phyloP scores from a whole-genome alignment of 2,888 invertebrate genomes.

The Drosophila merina region DNA sequence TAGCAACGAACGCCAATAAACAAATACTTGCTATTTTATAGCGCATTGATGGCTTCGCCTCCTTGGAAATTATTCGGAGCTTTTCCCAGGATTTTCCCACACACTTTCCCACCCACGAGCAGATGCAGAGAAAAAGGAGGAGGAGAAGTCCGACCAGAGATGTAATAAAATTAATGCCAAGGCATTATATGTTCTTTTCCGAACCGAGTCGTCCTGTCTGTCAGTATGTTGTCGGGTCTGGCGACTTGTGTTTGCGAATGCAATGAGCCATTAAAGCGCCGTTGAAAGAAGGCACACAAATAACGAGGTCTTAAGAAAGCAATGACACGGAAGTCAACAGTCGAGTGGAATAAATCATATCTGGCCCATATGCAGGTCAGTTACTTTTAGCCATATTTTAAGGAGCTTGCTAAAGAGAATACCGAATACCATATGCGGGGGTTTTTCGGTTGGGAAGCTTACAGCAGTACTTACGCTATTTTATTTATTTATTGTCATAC shows the following conservation, averaged over 20 bases:
- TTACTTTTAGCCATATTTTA: constrained; percentile 2
- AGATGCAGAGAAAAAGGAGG: constrained; percentile 44
- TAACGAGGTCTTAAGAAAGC: constrained; percentile 45
- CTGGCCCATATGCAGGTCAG: constrained; percentile 13
- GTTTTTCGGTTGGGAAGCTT: background rate
- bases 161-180: constrained; percentile 67
- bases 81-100: background rate
- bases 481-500: constrained; percentile 1
- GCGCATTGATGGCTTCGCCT: background rate
- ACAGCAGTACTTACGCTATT: constrained; percentile 28
- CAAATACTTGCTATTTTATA: background rate
- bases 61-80: constrained; percentile 1
- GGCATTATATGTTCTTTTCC: constrained; percentile 48
- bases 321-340: constrained; percentile 35
- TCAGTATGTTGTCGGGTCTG: constrained; percentile 15
- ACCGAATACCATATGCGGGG: constrained; percentile 16
- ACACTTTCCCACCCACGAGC: constrained; percentile 24
- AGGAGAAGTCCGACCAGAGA: constrained; percentile 37
- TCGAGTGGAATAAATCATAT: constrained; percentile 43
- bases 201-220: constrained; percentile 8
- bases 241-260: constrained; percentile 28
- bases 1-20: background rate
- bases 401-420: constrained; percentile 9
- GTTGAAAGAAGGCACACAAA: constrained; percentile 46
- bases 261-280: constrained; percentile 59